Base-by-base conservation (phyloP, 2,797 vertebrate species). In the Phaenicophaeus curvirostris region DNA sequence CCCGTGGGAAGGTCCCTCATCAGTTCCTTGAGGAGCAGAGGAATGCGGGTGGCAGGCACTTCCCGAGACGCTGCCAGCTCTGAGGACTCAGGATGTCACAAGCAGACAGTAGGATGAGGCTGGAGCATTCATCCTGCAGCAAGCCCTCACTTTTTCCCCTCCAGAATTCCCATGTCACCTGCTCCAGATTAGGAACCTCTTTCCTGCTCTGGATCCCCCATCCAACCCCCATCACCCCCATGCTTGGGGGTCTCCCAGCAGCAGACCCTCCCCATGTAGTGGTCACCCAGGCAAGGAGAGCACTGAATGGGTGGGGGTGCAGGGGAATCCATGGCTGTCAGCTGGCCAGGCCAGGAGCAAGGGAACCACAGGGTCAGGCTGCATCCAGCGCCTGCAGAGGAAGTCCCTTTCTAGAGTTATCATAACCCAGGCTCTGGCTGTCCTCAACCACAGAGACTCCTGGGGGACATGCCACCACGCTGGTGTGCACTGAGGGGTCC, bases 1-100 rank as follows among this genome's bases (percentile, higher is more conserved):
- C 94, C 95, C 95, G 59, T 87, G 95, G 93, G 91, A 94, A 95
- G 35, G 46, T 71, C 94, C 94, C 89, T 48, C 1, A 48, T 15
- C 17, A 1, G 90, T 62, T 78, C 86, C 86, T 51, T 39, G 67
- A 73, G 85, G 92, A 96, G 92, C 11, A 0, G 5, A 87, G 94
- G 90, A 95, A 94, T 85, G 88, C 5, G 46, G 77, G 57, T 39
- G 89, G 68, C 61, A 3, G 62, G 31, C n/a, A 11, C 76, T 68
- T 15, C 35, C 46, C 67, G 27, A 3, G 5, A 55, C 76, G 2
- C 51, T 55, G 85, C 81, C 74, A 7, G 57, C 9, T 1, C 19
- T 2, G 63, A 25, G 68, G 50, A 35, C 28, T 77, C 15, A 4
- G 57, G 85, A 31, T 53, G 69, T 63, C 65, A 13, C 11, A 1